These are phyloP conservation scores for Choristoneura rosaceana DNA, from an alignment of 2,888 invertebrate genomes.

Conservation along the genomic window DNA sequence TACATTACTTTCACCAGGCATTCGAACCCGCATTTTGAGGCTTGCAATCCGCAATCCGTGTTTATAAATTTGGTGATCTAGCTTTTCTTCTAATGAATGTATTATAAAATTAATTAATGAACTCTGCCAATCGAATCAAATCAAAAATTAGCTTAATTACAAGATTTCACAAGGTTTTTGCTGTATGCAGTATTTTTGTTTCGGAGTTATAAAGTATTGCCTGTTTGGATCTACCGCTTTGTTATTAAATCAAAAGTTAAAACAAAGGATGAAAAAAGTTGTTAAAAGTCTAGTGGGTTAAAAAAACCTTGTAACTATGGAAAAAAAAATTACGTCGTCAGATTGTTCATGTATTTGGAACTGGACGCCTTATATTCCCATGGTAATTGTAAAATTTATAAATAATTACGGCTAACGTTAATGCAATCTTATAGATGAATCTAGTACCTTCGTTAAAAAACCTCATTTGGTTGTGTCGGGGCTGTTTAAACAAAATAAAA, in stretches of 20 bases:
- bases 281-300: constrained; percentile 16
- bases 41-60: too few relatives aligned
- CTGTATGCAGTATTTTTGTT: background rate
- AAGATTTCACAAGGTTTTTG: background rate
- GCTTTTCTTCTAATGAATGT: background rate
- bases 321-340: background rate
- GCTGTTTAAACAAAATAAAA: background rate
- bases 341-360: background rate
- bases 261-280: background rate
- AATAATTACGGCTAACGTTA: background rate
- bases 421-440: constrained; percentile 9
- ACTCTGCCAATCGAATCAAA: too few relatives aligned
- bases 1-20: too few relatives aligned
- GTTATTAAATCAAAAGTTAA: too few relatives aligned
- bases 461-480: background rate
- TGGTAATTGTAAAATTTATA: background rate
- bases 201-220: background rate
- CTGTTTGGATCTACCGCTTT: too few relatives aligned
- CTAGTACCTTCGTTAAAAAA: background rate
- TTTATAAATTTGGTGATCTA: too few relatives aligned
- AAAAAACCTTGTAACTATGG: constrained; percentile 21
- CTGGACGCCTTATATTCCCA: background rate
- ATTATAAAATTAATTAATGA: background rate
- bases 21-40: too few relatives aligned
- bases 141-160: too few relatives aligned